These are phyloP conservation scores for Ennomos fuscantarius DNA, from an alignment of 2,888 invertebrate genomes.

Conservation along the genomic window DNA sequence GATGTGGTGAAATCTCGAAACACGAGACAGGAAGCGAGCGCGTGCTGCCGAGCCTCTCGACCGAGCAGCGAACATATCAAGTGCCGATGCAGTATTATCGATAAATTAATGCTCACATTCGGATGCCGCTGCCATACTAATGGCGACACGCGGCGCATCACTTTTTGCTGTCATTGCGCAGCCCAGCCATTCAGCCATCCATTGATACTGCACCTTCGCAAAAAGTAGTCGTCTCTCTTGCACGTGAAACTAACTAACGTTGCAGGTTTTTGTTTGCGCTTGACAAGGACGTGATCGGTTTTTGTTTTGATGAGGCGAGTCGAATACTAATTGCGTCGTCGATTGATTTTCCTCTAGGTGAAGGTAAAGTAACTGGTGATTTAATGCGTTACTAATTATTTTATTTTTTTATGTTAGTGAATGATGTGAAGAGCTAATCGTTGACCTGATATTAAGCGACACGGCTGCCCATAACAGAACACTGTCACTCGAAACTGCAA, in stretches of 20 bases:
- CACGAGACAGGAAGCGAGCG: slow-evolving; percentile 65
- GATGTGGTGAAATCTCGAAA: slow-evolving; percentile 43
- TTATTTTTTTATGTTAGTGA: too few species aligned
- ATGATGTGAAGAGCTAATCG: too few species aligned
- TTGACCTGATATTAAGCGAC: too few species aligned
- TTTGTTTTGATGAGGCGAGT: slow-evolving; percentile 62
- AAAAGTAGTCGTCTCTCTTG: slow-evolving; percentile 66
- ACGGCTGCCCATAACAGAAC: too few species aligned
- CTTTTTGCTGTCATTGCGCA: slow-evolving; percentile 60
- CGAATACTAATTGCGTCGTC: slow-evolving; percentile 64
- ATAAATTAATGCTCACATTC: slow-evolving; percentile 82
- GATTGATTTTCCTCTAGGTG: slow-evolving; percentile 36
- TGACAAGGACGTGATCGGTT: slow-evolving; percentile 69
- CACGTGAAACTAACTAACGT: slow-evolving; percentile 66
- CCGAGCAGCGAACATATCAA: slow-evolving; percentile 32
- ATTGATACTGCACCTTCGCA: slow-evolving; percentile 69
- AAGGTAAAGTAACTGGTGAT: slow-evolving; percentile 9
- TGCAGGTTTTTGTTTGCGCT: slow-evolving; percentile 60
- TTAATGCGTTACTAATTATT: slow-evolving; percentile 11
- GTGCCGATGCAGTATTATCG: slow-evolving; percentile 74
- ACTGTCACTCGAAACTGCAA: too few species aligned
- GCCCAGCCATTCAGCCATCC: slow-evolving; percentile 74
- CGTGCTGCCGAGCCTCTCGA: slow-evolving; percentile 60
- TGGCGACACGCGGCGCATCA: slow-evolving; percentile 76
- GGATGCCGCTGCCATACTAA: slow-evolving; percentile 78